A percentile compares a stretch with the other conserved stretches of the same genome.
Evolutionary conservation across 2,113 vertebrate genomes (phyloP).

Genomic region (Spizaetus ornatus): DNA sequence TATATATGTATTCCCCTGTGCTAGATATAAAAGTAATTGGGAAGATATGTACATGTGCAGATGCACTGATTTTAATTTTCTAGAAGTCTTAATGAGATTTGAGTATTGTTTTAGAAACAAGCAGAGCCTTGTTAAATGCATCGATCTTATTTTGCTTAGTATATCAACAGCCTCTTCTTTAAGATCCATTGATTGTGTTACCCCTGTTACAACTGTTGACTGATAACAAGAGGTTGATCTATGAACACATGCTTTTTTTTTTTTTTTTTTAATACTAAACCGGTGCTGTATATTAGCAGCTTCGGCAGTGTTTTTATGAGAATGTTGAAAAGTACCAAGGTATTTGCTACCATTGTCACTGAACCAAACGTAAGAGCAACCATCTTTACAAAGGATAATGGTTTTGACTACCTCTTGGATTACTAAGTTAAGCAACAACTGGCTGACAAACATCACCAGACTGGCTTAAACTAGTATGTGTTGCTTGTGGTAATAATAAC

Average conservation of each 20-base stretch:
- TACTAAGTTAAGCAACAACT: constrained; percentile 61
- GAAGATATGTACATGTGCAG: constrained; percentile 70
- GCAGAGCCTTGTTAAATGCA: constrained; percentile 65
- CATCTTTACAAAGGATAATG: constrained; percentile 42
- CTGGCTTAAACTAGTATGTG: constrained; percentile 68
- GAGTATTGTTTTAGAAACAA: constrained; percentile 70
- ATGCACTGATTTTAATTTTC: constrained; percentile 73
- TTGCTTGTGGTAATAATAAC: constrained; percentile 69
- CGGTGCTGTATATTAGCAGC: constrained; percentile 13
- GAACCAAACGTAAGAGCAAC: constrained; percentile 44
- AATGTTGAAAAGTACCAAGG: constrained; percentile 38
- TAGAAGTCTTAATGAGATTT: constrained; percentile 77
- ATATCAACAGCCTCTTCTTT: constrained; percentile 64
- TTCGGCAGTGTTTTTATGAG: constrained; percentile 43
- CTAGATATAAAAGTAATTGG: constrained; percentile 74
- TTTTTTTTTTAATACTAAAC: not conserved
- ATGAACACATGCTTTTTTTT: not conserved
- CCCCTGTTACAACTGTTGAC: constrained; percentile 51
- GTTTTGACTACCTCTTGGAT: constrained; percentile 78
- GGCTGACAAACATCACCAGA: constrained; percentile 65
- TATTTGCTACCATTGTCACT: constrained; percentile 57
- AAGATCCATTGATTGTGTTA: constrained; percentile 63
- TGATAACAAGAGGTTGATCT: constrained; percentile 59
- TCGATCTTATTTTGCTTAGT: constrained; percentile 54
- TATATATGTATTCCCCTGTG: constrained; percentile 78